phyloP scores from a whole-genome alignment of 1,140 invertebrate species.

The Pinna nobilis region DNA sequence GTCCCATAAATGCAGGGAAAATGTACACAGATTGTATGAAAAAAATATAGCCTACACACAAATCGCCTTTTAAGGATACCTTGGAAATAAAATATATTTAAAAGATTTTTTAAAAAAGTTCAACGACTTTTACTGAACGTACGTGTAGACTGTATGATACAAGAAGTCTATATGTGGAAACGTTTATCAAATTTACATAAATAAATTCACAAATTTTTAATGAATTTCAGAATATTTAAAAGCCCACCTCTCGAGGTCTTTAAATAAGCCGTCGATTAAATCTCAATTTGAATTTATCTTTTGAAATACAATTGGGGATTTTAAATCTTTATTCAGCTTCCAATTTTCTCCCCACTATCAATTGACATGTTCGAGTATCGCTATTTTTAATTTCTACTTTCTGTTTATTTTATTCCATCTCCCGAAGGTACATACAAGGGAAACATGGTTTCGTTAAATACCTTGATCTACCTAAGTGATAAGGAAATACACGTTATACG shows the following conservation, averaged over 20 bases:
- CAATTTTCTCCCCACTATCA: not conserved
- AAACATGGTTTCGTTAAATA: not conserved
- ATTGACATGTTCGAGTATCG: not conserved
- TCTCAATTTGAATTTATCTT: not conserved
- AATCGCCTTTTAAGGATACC: too few relatives aligned
- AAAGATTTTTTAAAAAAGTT: not conserved
- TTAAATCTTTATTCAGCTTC: not conserved
- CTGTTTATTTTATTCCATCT: slow-evolving; percentile 18
- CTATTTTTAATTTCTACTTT: slow-evolving; percentile 23
- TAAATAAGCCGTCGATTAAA: not conserved
- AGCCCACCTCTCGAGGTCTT: not conserved
- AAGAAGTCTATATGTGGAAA: not conserved
- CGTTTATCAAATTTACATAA: not conserved
- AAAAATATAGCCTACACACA: too few relatives aligned
- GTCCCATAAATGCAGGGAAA: too few relatives aligned
- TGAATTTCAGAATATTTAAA: not conserved
- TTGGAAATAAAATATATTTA: too few relatives aligned
- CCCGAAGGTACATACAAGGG: slow-evolving; percentile 14
- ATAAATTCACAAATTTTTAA: not conserved
- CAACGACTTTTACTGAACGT: not conserved
- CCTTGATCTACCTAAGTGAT: slow-evolving; percentile 25
- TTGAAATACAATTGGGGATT: not conserved
- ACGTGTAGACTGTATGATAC: not conserved
- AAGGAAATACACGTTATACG: slow-evolving; percentile 25
- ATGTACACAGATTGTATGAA: too few relatives aligned